A percentile compares a stretch with the other conserved stretches of the same genome.
Conservation (phyloP, 1,140 invertebrate genomes). For the Hylaeus volcanicus region DNA sequence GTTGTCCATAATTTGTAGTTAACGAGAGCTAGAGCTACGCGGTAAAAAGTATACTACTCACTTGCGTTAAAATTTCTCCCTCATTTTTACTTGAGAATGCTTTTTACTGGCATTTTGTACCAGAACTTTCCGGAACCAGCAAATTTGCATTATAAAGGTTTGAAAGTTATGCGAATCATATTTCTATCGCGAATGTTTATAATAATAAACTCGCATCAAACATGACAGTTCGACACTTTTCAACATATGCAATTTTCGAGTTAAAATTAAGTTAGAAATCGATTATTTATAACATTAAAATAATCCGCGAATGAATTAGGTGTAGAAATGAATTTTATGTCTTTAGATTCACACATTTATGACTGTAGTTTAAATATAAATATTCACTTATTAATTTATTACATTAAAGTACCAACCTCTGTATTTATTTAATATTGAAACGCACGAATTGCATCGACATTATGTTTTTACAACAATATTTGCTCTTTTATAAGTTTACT, state of each 20-base stretch:
- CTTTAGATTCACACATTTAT: too few species aligned
- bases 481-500: too few species aligned
- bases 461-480: too few species aligned
- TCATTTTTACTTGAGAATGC: neutral
- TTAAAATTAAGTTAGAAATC: constrained; percentile 1
- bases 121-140: neutral
- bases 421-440: too few species aligned
- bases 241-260: neutral
- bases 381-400: too few species aligned
- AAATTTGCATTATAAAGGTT: constrained; percentile 27
- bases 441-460: too few species aligned
- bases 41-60: constrained; percentile 6
- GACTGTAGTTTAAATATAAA: too few species aligned
- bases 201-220: neutral
- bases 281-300: too few species aligned
- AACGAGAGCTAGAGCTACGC: neutral
- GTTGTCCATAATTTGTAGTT: constrained; percentile 16
- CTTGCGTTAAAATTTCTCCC: neutral
- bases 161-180: neutral
- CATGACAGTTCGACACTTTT: neutral
- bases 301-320: too few species aligned
- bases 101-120: neutral
- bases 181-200: too few species aligned
- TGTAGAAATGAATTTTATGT: too few species aligned
- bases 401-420: too few species aligned